Evolutionary conservation across 2,113 vertebrate species (phyloP).

Genomic region (Mastomys coucha): DNA sequence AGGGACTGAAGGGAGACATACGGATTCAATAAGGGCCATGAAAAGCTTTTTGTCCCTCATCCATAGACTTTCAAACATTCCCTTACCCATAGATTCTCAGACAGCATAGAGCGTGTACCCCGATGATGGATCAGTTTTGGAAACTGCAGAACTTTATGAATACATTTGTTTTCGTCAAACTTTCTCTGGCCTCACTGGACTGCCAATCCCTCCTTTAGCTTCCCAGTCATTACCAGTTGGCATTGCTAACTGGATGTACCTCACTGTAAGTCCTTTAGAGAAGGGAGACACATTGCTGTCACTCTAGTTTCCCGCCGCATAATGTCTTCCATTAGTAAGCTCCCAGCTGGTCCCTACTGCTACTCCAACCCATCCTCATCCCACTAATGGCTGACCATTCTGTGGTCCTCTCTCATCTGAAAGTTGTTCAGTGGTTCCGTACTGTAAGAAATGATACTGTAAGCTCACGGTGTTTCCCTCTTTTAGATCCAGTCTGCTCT

Average conservation of each 20-base stretch:
- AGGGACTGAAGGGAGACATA: neutral
- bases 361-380: neutral
- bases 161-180: neutral
- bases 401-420: neutral
- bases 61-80: neutral
- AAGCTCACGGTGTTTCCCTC: neutral
- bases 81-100: neutral
- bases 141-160: constrained; percentile 36
- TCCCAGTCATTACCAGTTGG: neutral
- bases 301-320: neutral
- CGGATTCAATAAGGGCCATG: neutral
- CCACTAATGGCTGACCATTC: neutral
- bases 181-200: neutral
- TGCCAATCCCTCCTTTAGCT: neutral
- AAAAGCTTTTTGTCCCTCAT: neutral
- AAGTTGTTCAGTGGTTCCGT: neutral
- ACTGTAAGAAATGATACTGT: neutral
- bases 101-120: neutral
- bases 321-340: neutral
- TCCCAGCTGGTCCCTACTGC: neutral
- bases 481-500: neutral
- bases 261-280: neutral
- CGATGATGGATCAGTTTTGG: neutral
- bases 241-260: neutral
- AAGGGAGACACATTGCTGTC: neutral